phyloP scores from a whole-genome alignment of 2,797 vertebrate species.

The Coilia nasus region DNA sequence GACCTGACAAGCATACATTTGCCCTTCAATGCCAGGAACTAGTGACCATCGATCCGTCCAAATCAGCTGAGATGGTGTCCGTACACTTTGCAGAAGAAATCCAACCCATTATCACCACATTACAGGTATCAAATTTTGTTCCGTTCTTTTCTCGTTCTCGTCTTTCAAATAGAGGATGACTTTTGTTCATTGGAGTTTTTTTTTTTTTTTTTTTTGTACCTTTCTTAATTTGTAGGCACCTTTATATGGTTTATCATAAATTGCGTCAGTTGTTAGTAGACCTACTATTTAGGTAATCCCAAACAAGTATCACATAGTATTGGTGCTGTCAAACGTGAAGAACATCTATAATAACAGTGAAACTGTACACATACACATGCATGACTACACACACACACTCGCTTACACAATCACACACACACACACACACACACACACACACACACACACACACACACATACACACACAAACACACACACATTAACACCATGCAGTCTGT shows the following conservation, averaged over 20 bases:
- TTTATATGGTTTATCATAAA: background rate
- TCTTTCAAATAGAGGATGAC: background rate
- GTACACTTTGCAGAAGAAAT: conserved; percentile 85
- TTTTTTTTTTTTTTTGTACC: background rate
- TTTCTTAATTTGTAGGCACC: background rate
- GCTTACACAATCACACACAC: background rate
- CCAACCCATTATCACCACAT: conserved; percentile 78
- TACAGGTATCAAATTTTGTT: conserved; percentile 76
- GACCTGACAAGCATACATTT: background rate
- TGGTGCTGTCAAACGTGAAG: background rate
- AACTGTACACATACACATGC: background rate
- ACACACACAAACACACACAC: background rate
- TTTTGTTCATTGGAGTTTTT: background rate
- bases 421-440: conserved; percentile 6
- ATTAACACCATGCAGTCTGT: background rate
- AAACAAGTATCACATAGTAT: background rate
- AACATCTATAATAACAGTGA: too few species aligned
- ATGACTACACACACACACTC: background rate
- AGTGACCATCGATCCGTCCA: conserved; percentile 82
- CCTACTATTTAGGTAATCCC: background rate
- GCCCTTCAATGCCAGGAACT: conserved; percentile 77
- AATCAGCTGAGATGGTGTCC: conserved; percentile 86
- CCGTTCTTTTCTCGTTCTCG: background rate
- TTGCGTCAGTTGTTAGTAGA: background rate
- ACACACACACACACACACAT: background rate